phyloP scores from a whole-genome alignment of 2,888 invertebrate species.

The Tiphia femorata region DNA sequence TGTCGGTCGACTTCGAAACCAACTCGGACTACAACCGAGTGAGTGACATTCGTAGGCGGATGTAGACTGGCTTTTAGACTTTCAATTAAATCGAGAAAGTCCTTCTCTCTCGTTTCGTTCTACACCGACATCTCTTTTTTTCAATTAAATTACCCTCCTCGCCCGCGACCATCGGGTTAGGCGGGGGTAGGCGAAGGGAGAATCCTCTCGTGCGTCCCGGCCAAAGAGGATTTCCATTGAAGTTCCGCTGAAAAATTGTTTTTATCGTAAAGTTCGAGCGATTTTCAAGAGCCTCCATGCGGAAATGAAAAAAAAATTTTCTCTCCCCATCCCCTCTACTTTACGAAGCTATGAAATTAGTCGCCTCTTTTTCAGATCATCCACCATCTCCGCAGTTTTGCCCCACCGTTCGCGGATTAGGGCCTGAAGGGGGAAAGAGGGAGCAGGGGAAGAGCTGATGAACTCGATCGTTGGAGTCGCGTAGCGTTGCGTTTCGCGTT shows the following conservation, averaged over 20 bases:
- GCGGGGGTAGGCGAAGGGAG: too few relatives aligned
- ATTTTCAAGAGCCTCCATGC: neutral
- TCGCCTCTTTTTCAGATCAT: conserved; percentile 7
- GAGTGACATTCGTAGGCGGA: conserved; percentile 4
- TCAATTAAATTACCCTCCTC: conserved; percentile 37
- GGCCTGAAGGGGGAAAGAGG: too few relatives aligned
- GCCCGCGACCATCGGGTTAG: neutral
- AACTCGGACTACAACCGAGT: neutral
- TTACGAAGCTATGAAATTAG: too few relatives aligned
- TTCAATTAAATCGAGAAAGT: conserved; percentile 45
- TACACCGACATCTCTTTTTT: conserved; percentile 22
- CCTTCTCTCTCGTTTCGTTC: neutral
- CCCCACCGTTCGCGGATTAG: too few relatives aligned
- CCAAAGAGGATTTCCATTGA: conserved; percentile 18
- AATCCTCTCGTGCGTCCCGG: neutral
- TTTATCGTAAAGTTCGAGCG: conserved; percentile 5
- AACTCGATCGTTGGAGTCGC: too few relatives aligned
- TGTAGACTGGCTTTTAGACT: conserved; percentile 29
- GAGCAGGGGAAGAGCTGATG: too few relatives aligned
- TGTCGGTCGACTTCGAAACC: conserved; percentile 23
- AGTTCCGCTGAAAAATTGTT: conserved; percentile 23
- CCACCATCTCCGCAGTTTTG: conserved; percentile 1
- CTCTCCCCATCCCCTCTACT: conserved; percentile 24
- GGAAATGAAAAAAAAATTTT: conserved; percentile 34
- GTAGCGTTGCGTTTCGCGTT: too few relatives aligned